These are phyloP conservation scores for Drosophila mayaguana DNA, from an alignment of 2,888 invertebrate genomes.

Conservation along the genomic window DNA sequence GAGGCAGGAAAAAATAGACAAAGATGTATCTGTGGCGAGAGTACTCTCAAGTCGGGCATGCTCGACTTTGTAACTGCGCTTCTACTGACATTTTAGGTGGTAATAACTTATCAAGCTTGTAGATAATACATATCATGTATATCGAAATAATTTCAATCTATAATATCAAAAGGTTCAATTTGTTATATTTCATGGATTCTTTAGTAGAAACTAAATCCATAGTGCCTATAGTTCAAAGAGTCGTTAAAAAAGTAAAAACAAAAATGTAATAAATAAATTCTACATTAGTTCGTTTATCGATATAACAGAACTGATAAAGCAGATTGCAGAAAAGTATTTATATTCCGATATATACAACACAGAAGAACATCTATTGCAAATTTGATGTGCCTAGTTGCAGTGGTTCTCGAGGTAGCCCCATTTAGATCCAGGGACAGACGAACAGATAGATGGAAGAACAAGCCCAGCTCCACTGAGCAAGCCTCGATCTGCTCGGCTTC, in stretches of 20 bases:
- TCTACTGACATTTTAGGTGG: too few species aligned
- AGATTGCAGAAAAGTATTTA: background rate
- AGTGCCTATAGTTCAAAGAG: too few species aligned
- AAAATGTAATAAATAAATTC: too few species aligned
- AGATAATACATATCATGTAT: too few species aligned
- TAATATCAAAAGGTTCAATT: too few species aligned
- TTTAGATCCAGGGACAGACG: background rate
- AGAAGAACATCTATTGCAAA: background rate
- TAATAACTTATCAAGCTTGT: too few species aligned
- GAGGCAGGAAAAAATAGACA: constrained; percentile 36
- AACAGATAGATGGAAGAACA: background rate
- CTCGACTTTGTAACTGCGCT: background rate
- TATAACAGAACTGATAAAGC: too few species aligned
- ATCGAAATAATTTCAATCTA: too few species aligned
- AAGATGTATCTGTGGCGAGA: background rate
- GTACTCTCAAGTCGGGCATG: constrained; percentile 1
- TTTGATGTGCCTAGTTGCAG: background rate
- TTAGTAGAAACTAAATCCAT: too few species aligned
- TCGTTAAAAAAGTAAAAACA: too few species aligned
- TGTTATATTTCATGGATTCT: too few species aligned
- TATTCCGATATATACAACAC: background rate
- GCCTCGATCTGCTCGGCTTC: background rate
- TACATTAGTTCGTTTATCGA: too few species aligned
- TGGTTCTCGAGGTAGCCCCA: background rate
- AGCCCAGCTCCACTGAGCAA: background rate